Evolutionary conservation across 2,797 vertebrate genomes (phyloP).

Genomic region (Lacerta viridis): DNA sequence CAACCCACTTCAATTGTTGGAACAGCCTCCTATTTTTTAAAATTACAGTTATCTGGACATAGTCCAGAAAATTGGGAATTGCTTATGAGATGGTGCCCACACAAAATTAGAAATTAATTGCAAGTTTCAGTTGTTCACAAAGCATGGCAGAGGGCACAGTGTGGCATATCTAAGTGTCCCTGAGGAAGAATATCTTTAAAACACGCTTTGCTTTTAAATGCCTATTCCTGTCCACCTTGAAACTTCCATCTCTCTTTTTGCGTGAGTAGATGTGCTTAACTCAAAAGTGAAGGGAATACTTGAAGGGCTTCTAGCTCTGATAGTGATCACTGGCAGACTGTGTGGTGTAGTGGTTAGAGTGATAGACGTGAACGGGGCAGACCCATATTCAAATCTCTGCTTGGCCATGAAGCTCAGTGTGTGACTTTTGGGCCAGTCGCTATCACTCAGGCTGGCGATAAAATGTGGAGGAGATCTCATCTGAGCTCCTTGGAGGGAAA

Average conservation of each 20-base stretch:
- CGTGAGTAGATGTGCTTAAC: background rate
- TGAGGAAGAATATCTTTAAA: background rate
- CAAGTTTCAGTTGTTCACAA: background rate
- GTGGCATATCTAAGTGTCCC: background rate
- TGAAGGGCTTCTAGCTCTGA: background rate
- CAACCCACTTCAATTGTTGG: background rate
- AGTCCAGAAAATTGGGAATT: no score
- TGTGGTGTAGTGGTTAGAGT: background rate
- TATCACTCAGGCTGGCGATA: no score
- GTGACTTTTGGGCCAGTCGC: no score
- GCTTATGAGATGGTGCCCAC: no score
- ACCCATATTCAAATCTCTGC: background rate
- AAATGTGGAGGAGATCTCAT: no score
- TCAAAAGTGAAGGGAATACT: background rate
- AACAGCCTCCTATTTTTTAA: no score
- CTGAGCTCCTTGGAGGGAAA: no score
- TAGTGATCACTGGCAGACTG: background rate
- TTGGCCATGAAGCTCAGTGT: background rate
- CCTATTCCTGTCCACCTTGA: background rate
- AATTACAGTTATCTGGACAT: no score
- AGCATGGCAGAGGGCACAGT: background rate
- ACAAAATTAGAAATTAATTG: no score
- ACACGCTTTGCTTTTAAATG: background rate
- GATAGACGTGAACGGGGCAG: background rate
- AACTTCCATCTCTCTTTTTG: background rate